A percentile compares a stretch with the other conserved stretches of the same genome.
These are phyloP conservation scores for Corythoichthys intestinalis DNA, from an alignment of 2,113 vertebrate genomes.

Conservation along the genomic window DNA sequence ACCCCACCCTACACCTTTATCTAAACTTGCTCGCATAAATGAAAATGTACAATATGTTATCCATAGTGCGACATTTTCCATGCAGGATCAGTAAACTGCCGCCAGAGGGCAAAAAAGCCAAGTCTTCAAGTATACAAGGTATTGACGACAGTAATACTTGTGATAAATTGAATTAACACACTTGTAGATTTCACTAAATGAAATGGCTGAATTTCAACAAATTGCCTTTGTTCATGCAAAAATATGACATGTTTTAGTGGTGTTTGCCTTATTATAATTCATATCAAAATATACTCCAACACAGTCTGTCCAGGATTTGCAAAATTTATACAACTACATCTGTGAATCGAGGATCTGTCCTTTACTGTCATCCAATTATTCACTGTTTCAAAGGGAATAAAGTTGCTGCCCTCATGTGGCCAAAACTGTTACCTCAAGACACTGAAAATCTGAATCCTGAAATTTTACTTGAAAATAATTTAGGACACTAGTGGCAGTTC, in stretches of 20 bases:
- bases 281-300: not conserved
- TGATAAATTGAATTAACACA: too few species aligned
- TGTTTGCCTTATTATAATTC: not conserved
- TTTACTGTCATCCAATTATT: constrained; percentile 6
- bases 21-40: not conserved
- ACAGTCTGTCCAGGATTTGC: not conserved
- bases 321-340: not conserved
- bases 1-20: not conserved
- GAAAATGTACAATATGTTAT: not conserved
- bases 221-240: not conserved
- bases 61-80: too few species aligned
- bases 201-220: not conserved
- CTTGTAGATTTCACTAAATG: not conserved
- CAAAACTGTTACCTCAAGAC: not conserved
- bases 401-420: constrained; percentile 53
- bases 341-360: not conserved
- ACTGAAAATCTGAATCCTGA: not conserved
- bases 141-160: too few species aligned
- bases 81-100: constrained; percentile 32
- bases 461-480: not conserved
- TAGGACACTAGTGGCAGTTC: not conserved
- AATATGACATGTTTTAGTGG: not conserved
- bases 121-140: not conserved
- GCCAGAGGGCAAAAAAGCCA: constrained; percentile 44
- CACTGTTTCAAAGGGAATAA: constrained; percentile 2